Percentiles rank a stretch among this genome's conserved stretches.
phyloP scores from a whole-genome alignment of 1,140 invertebrate genomes.

The Drosophila seguyi region DNA sequence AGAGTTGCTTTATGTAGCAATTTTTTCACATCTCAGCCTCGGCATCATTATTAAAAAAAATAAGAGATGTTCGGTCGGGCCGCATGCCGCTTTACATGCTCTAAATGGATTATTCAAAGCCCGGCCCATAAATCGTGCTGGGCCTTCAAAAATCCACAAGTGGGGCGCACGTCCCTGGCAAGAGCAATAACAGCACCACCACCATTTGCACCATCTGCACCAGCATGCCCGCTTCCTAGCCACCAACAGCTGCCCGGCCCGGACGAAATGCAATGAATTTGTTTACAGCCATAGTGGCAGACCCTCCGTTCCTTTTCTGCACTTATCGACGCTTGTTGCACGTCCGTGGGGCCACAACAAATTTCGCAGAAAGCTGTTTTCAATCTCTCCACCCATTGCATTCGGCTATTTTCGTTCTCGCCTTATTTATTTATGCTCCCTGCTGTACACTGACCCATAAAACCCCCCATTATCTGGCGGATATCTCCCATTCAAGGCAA shows the following conservation, averaged over 20 bases:
- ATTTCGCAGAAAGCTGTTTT: constrained; percentile 50
- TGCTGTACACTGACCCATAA: constrained; percentile 3
- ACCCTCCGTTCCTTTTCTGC: constrained; percentile 26
- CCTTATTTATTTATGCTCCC: constrained; percentile 41
- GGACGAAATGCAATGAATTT: constrained; percentile 43
- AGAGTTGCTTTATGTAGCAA: constrained; percentile 38
- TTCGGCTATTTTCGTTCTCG: constrained; percentile 41
- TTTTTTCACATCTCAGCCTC: constrained; percentile 46
- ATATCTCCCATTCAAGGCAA: constrained; percentile 22
- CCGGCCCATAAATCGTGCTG: constrained; percentile 44
- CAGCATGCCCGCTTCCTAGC: background rate
- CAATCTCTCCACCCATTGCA: constrained; percentile 40
- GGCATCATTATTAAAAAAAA: constrained; percentile 71
- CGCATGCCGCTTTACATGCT: constrained; percentile 43
- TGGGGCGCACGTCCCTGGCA: constrained; percentile 32
- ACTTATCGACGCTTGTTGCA: constrained; percentile 59
- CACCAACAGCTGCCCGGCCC: constrained; percentile 4
- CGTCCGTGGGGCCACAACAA: constrained; percentile 41
- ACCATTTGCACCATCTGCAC: constrained; percentile 7
- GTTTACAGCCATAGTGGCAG: constrained; percentile 41
- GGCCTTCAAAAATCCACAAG: constrained; percentile 42
- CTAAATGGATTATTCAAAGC: constrained; percentile 80
- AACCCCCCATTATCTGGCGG: constrained; percentile 12
- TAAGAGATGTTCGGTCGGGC: constrained; percentile 53
- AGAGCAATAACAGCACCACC: constrained; percentile 20